Base-by-base conservation (phyloP, 2,888 invertebrate species). In the Drosophila kokeensis region DNA sequence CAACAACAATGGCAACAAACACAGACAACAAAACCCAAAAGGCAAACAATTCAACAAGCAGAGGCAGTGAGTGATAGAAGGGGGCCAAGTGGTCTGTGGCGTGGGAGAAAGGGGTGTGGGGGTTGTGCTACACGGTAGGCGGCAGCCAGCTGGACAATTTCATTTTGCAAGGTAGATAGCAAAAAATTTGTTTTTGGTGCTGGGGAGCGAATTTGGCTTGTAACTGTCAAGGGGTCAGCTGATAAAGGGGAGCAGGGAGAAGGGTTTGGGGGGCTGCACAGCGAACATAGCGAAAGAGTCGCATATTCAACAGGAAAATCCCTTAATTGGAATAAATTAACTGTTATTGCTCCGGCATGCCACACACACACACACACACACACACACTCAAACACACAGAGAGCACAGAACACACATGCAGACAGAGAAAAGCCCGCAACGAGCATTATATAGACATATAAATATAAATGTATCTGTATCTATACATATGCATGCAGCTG, bases 281-380 rank as follows among this genome's bases (percentile, higher is more conserved):
- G 64, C 53, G 42, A 50, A 52, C 45, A 64, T 34, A 59, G 61
- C 60, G 55, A 78, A 78, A 70, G 79, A 73, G 66, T 82, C 86
- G 90, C 83, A 87, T 83, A 90, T 90, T 81, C 90, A 91, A 91
- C 90, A 90, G 91, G 90, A 91, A 90, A 90, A 90, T 91, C 90
- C 90, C 90, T 91, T 90, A 90, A 90, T 90, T 90, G 90, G 91
- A 91, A 90, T 90, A 90, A 90, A 90, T 90, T 90, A 90, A 90
- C 90, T 91, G 83, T 90, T 90, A 90, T 91, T 90, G 91, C 91
- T 79, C 48, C 73, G 75, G 74, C 81, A 77, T 73, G 74, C 74
- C 63, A 79, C 57, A 69, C 69, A 67, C 59, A 69, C 55, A 64
- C 52, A 70, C 57, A n/a, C n/a, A n/a, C n/a, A n/a, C n/a, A 66